Base-by-base conservation (phyloP, 2,888 invertebrate species). In the Camptogramma bilineatum region DNA sequence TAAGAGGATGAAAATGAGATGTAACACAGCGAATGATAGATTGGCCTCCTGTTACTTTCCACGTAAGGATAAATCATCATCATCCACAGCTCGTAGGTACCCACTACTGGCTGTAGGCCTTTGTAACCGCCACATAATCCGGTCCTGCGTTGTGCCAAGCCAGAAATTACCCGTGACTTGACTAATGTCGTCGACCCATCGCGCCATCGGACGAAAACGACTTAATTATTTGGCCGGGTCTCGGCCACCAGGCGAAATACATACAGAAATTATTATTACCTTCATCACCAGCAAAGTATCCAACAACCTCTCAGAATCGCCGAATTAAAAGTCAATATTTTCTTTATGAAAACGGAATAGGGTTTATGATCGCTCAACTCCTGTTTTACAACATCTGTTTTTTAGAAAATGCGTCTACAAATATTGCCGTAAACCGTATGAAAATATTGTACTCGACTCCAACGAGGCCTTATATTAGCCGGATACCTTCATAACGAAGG, bases 1-100 rank as follows among this genome's bases (percentile, higher is more conserved):
- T 31, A 58, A 16, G 42, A 64, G 44, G 53, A 64, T 21, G 47
- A 62, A 68, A 62, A 62, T 53, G 59, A 54, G 62, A 51, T 54
- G 62, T 48, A 57, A 57, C 50, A 42, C 16, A 52, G 52, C 55
- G 50, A 62, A 58, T 69, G 68, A 68, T 66, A 66, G 61, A 69
- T 69, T 61, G 24, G 51, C 18, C 42, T 57, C 57, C 16, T 24
- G 50, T 58, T 56, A 58, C 34, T 66, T 66, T 69, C 61, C 69
- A 17, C 39, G 55, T 53, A 24, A 57, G n/a, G n/a, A n/a, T n/a
- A n/a, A n/a, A n/a, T n/a, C n/a, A n/a, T n/a, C n/a, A n/a, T n/a
- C n/a, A n/a, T n/a, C n/a, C n/a, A n/a, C n/a, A n/a, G n/a, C n/a
- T n/a, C n/a, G n/a, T n/a, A n/a, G n/a, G n/a, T n/a, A n/a, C n/a